Evolutionary conservation across 1,140 invertebrate species (phyloP), one percentile per base, ranked within the genome.

Genomic region (Globodera ellingtonae): DNA sequence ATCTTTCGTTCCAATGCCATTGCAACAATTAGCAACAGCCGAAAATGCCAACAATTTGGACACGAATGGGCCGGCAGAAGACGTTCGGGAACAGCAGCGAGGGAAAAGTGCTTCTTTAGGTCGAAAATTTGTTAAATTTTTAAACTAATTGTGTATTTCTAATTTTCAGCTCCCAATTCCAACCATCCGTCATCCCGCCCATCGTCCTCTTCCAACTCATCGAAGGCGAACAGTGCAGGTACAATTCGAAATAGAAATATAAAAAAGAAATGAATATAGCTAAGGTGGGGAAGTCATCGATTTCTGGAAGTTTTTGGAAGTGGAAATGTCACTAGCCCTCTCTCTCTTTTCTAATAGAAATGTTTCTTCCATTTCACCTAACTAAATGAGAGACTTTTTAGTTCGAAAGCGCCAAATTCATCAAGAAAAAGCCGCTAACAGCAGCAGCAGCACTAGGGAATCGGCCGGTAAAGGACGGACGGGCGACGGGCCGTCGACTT

Each of bases 1-100:
- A 70, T 35, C 56, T 18, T 62, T 62, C 56, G 18, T 18, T 6
- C 56, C 56, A 62, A 15, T 62, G 56, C 56, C 56, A 62, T 62
- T 62, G 1, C 67, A 70, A 70, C 67, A 70, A 70, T 70, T 35
- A 18, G 46, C 67, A 70, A 18, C 67, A 35, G 67, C 67, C 67
- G 46, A 70, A 35, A 47, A 70, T 21, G 46, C 21, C 67, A 44
- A 24, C 21, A 70, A 70, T 15, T 6, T 18, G 10, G 10, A 18
- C 2, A 2, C 67, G 6, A 47, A 13, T 35, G 24, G 67, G 6
- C 0, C 46, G 24, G 35, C 67, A 21, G 67, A 70, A 47, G 13
- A 10, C 46, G 18, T 47, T 24, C 21, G 67, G 18, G 35, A 47
- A 47, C 67, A 47, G 6, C 67, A 24, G 18, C 8, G 35, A 18